Conservation (phyloP, 2,888 invertebrate genomes). For the Chrysina gloriosa region DNA sequence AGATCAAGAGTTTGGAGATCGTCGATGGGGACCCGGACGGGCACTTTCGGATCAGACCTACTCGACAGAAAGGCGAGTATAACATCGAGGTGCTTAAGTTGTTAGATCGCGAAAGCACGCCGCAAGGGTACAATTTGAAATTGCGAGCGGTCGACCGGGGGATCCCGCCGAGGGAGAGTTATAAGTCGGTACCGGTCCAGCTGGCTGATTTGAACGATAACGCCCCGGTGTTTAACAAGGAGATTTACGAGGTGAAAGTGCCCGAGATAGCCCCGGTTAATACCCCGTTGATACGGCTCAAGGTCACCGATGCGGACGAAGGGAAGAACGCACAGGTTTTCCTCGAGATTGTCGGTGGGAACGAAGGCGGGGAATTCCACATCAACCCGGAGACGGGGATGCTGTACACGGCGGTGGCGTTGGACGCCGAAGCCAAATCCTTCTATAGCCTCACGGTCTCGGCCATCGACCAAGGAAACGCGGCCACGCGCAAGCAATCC, state of each 20-base stretch:
- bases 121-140: slow-evolving; percentile 88
- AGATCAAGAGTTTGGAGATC: slow-evolving; percentile 84
- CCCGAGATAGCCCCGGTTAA: slow-evolving; percentile 90
- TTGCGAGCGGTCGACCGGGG: slow-evolving; percentile 88
- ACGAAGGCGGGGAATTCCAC: slow-evolving; percentile 88
- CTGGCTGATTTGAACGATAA: slow-evolving; percentile 87
- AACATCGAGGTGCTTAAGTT: slow-evolving; percentile 83
- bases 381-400: slow-evolving; percentile 91
- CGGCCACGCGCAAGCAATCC: slow-evolving; percentile 85
- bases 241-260: slow-evolving; percentile 87
- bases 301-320: slow-evolving; percentile 86
- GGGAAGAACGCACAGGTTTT: slow-evolving; percentile 86
- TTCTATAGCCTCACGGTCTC: slow-evolving; percentile 90
- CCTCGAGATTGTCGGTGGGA: slow-evolving; percentile 91
- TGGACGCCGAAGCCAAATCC: slow-evolving; percentile 88
- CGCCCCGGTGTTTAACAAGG: slow-evolving; percentile 87
- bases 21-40: slow-evolving; percentile 92
- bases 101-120: slow-evolving; percentile 81
- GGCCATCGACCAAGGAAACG: slow-evolving; percentile 88
- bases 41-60: slow-evolving; percentile 82
- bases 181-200: slow-evolving; percentile 84
- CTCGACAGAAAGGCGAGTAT: slow-evolving; percentile 75
- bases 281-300: slow-evolving; percentile 88
- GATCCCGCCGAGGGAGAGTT: slow-evolving; percentile 79
- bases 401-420: slow-evolving; percentile 81